These are phyloP conservation scores for Nycticorax nycticorax DNA, from an alignment of 2,113 vertebrate genomes.

Conservation along the genomic window DNA sequence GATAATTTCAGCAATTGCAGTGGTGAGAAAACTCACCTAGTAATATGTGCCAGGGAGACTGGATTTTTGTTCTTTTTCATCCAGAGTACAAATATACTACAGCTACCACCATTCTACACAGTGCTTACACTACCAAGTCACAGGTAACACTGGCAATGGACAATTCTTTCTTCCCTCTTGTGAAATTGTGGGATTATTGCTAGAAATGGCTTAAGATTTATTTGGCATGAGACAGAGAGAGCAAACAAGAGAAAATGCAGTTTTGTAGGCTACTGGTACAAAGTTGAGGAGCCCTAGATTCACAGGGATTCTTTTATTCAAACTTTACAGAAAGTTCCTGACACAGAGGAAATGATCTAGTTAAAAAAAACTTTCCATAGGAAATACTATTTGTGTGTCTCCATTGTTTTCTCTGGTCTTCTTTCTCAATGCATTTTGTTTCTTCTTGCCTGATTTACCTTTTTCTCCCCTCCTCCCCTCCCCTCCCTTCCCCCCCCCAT, in stretches of 20 bases:
- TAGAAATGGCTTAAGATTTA: background rate
- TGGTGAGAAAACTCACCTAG: background rate
- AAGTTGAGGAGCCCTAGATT: background rate
- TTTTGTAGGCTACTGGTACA: background rate
- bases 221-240: background rate
- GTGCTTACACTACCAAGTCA: background rate
- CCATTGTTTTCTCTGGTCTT: background rate
- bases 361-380: background rate
- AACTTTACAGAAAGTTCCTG: background rate
- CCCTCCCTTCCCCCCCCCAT: fast-evolving
- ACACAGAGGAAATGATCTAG: background rate
- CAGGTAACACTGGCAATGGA: background rate
- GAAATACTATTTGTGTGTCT: background rate
- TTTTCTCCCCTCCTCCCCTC: no score
- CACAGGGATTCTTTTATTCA: background rate
- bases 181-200: background rate
- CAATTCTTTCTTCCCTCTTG: background rate
- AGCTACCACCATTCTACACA: background rate
- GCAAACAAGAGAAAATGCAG: background rate
- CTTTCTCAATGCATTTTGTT: background rate
- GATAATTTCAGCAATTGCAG: background rate
- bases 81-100: background rate
- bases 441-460: background rate
- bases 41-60: background rate
- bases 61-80: background rate